Evolutionary conservation across 2,113 vertebrate genomes (phyloP).

Genomic region (Amia ocellicauda): DNA sequence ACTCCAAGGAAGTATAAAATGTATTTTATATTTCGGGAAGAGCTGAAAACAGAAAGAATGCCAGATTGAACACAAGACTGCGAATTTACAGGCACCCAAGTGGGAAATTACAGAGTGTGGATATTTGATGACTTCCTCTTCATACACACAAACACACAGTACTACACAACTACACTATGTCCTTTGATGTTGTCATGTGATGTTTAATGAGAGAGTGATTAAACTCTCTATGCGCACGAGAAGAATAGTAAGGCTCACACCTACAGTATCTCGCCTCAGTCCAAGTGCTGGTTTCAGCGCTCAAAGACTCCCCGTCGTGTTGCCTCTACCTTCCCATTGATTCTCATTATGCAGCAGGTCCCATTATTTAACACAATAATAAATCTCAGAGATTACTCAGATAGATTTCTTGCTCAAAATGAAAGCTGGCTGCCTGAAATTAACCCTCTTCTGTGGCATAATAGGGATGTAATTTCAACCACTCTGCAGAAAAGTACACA

Average conservation of each 20-base stretch:
- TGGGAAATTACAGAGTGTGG: too few relatives aligned
- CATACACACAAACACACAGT: too few relatives aligned
- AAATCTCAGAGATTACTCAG: constrained; percentile 19
- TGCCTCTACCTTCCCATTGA: constrained; percentile 23
- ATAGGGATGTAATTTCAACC: constrained; percentile 17
- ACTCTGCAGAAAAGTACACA: constrained; percentile 4
- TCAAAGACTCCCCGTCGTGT: constrained; percentile 42
- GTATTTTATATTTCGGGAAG: too few relatives aligned
- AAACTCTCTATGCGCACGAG: too few relatives aligned
- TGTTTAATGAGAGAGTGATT: too few relatives aligned
- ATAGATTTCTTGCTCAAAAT: not conserved
- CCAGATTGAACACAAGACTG: too few relatives aligned
- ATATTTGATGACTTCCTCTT: too few relatives aligned
- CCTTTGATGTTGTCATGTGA: not conserved
- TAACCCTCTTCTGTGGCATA: constrained; percentile 9
- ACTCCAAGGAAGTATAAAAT: too few relatives aligned
- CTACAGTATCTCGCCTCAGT: not conserved
- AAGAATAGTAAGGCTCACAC: not conserved
- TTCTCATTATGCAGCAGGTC: constrained; percentile 8
- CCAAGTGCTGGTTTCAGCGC: too few relatives aligned
- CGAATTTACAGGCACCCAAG: too few relatives aligned
- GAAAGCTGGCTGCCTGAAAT: not conserved
- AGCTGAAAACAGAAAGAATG: too few relatives aligned
- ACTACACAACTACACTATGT: too few relatives aligned
- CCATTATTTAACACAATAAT: constrained; percentile 15